A percentile compares a stretch with the other conserved stretches of the same genome.
phyloP scores from a whole-genome alignment of 2,888 invertebrate species.

The Cordylochernes scorpioides region DNA sequence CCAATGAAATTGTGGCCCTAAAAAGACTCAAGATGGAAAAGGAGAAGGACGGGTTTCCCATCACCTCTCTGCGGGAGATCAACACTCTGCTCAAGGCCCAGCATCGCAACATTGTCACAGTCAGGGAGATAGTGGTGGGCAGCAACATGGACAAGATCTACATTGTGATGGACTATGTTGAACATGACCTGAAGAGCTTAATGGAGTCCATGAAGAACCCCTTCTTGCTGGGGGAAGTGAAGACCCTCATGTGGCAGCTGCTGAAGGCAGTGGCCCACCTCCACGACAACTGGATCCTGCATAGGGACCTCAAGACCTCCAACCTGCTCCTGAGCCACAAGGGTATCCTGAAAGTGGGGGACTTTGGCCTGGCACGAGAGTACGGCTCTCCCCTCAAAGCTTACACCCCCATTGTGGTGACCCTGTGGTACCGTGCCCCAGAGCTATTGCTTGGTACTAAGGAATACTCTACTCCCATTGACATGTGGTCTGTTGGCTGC shows the following conservation, averaged over 20 bases:
- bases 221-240: conserved; percentile 57
- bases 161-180: conserved; percentile 94
- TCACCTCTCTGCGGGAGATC: conserved; percentile 89
- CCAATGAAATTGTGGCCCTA: conserved; percentile 79
- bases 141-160: conserved; percentile 87
- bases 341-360: conserved; percentile 33
- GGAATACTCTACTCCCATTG: conserved; percentile 83
- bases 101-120: conserved; percentile 89
- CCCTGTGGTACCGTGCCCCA: conserved; percentile 91
- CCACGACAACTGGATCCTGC: conserved; percentile 97
- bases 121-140: conserved; percentile 85
- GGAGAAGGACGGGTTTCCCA: conserved; percentile 97
- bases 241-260: conserved; percentile 75
- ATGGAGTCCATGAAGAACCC: conserved; percentile 84
- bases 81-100: conserved; percentile 86
- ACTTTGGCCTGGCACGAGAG: conserved; percentile 90
- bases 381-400: conserved; percentile 88
- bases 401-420: conserved; percentile 91
- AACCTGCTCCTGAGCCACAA: conserved; percentile 85
- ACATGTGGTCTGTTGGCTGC: conserved; percentile 90
- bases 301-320: conserved; percentile 90
- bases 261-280: conserved; percentile 75
- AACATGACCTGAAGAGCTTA: conserved; percentile 85
- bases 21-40: conserved; percentile 98
- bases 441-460: conserved; percentile 33